These are phyloP conservation scores for Saimiri boliviensis DNA, from an alignment of 2,113 vertebrate species.

Conservation along the genomic window DNA sequence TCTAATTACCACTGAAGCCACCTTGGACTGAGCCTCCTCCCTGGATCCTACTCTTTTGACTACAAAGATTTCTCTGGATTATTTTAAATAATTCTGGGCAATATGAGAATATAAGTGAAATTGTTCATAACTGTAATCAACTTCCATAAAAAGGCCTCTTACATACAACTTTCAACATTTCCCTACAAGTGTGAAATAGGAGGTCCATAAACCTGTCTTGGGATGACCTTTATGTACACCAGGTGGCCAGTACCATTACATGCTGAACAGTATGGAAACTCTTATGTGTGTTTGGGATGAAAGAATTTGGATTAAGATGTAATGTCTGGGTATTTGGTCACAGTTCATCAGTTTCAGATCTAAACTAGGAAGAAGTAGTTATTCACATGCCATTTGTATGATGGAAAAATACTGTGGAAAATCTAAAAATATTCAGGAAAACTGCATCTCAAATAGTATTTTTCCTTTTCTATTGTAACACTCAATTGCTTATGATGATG, in stretches of 20 bases:
- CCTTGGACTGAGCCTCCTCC: neutral
- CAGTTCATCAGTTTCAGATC: slow-evolving; percentile 72
- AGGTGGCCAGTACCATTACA: neutral
- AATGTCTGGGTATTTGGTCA: slow-evolving; percentile 75
- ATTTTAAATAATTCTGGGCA: slow-evolving; percentile 27
- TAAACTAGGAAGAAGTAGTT: slow-evolving; percentile 75
- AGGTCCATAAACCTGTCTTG: neutral
- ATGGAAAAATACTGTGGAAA: slow-evolving; percentile 75
- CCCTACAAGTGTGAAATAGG: neutral
- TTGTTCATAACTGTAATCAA: neutral
- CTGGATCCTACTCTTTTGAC: neutral
- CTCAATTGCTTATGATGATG: slow-evolving; percentile 80
- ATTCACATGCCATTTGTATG: slow-evolving; percentile 69
- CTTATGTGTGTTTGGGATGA: slow-evolving; percentile 73
- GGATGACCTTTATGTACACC: neutral
- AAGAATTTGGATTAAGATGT: slow-evolving; percentile 76
- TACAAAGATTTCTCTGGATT: neutral
- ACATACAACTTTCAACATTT: neutral
- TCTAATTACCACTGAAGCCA: neutral
- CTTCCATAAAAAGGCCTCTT: neutral
- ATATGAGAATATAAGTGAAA: slow-evolving; percentile 11
- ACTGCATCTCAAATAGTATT: slow-evolving; percentile 73
- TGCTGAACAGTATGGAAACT: slow-evolving; percentile 5
- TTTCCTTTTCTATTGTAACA: slow-evolving; percentile 79
- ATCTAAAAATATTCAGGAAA: slow-evolving; percentile 82